A percentile compares a stretch with the other conserved stretches of the same genome.
These are phyloP conservation scores for Drosophila imparisetae DNA, from an alignment of 2,888 invertebrate species.

Conservation along the genomic window DNA sequence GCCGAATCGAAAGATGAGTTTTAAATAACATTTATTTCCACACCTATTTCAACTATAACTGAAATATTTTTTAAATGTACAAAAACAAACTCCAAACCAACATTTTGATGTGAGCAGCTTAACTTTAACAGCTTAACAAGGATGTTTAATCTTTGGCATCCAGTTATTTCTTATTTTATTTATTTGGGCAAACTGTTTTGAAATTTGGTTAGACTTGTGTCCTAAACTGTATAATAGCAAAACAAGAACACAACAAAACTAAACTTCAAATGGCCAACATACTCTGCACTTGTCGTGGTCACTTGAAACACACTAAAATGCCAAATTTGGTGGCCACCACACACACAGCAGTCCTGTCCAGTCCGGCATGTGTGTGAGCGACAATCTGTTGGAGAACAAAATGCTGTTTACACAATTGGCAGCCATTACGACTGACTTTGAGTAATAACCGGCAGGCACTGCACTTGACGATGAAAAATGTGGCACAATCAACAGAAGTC, in stretches of 20 bases:
- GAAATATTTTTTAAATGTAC: too few species aligned
- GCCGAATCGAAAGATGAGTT: too few species aligned
- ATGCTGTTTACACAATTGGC: slow-evolving; percentile 63
- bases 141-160: not conserved
- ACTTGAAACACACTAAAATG: slow-evolving; percentile 51
- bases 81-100: not conserved
- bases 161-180: not conserved
- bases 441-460: slow-evolving; percentile 66
- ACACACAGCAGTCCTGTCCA: not conserved
- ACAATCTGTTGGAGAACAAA: slow-evolving; percentile 54
- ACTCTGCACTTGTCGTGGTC: slow-evolving; percentile 24
- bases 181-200: not conserved
- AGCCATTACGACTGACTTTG: slow-evolving; percentile 70
- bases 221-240: not conserved
- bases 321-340: slow-evolving; percentile 36
- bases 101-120: not conserved
- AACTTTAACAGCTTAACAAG: not conserved
- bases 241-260: not conserved
- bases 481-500: slow-evolving; percentile 56
- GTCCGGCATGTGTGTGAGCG: slow-evolving; percentile 8
- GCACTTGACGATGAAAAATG: slow-evolving; percentile 72
- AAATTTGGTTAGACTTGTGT: slow-evolving; percentile 31
- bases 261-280: not conserved
- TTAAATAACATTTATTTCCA: too few species aligned
- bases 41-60: too few species aligned